phyloP scores from a whole-genome alignment of 2,113 vertebrate species.

The Amphiprion ocellaris region DNA sequence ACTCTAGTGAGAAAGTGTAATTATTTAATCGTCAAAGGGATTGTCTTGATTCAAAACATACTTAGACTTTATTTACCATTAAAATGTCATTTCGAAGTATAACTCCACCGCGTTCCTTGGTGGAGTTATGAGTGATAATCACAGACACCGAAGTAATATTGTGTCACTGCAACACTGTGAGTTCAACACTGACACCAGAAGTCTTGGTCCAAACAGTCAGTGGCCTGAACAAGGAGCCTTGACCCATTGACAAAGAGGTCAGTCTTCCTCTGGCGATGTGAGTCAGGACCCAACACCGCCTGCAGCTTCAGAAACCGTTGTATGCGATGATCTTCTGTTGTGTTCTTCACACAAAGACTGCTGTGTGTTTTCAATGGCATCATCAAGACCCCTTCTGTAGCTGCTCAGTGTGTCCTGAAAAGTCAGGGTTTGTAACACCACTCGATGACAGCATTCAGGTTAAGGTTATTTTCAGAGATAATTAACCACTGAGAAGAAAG shows the following conservation, averaged over 20 bases:
- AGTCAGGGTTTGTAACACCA: background rate
- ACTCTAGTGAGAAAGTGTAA: no score
- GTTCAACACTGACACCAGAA: background rate
- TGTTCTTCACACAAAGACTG: conserved; percentile 10
- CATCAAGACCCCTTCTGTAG: background rate
- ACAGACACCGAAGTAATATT: background rate
- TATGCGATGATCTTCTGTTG: conserved; percentile 6
- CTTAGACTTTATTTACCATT: no score
- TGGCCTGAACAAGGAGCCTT: background rate
- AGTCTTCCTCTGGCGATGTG: background rate
- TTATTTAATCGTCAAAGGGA: no score
- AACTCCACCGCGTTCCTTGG: no score
- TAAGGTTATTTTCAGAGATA: background rate
- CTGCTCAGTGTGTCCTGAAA: background rate
- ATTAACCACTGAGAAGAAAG: background rate
- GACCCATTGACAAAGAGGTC: conserved; percentile 25
- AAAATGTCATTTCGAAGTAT: no score
- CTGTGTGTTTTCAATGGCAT: conserved; percentile 23
- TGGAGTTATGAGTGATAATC: no score
- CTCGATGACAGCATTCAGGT: background rate
- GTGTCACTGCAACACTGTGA: background rate
- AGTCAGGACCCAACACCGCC: conserved; percentile 26
- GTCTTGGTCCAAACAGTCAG: background rate
- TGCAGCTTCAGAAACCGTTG: conserved; percentile 15
- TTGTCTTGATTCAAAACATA: no score